Percentiles rank a stretch among this genome's conserved stretches.
These are phyloP conservation scores for Drymodes brunneopygia DNA, from an alignment of 2,113 vertebrate species.

Conservation along the genomic window DNA sequence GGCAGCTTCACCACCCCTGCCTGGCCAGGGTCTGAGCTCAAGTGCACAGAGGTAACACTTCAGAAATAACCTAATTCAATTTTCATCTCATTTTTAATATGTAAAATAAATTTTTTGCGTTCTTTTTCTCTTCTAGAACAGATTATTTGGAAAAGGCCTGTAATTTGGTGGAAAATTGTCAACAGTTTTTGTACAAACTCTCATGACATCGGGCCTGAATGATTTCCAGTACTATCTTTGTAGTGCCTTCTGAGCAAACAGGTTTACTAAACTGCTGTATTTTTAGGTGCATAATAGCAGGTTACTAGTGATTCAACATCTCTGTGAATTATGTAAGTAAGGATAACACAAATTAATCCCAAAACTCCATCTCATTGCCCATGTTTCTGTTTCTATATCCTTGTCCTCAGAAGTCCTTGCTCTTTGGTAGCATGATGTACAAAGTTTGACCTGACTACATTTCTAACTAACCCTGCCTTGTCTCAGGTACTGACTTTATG, in stretches of 20 bases:
- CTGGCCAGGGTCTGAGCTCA: not conserved
- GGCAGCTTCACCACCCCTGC: not conserved
- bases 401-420: not conserved
- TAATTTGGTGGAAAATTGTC: not conserved
- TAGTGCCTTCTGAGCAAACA: not conserved
- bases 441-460: not conserved
- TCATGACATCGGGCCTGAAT: not conserved
- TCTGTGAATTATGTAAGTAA: not conserved
- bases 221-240: not conserved
- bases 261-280: not conserved
- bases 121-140: not conserved
- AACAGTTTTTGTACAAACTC: not conserved
- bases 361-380: not conserved
- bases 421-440: not conserved
- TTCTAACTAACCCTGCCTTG: not conserved
- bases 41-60: not conserved
- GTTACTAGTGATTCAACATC: not conserved
- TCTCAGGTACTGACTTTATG: not conserved
- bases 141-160: not conserved
- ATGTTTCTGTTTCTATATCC: not conserved
- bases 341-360: not conserved
- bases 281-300: not conserved
- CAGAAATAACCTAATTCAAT: not conserved
- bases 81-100: not conserved
- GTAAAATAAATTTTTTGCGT: not conserved